phyloP scores from a whole-genome alignment of 1,140 invertebrate species.

The Caerostris darwini region DNA sequence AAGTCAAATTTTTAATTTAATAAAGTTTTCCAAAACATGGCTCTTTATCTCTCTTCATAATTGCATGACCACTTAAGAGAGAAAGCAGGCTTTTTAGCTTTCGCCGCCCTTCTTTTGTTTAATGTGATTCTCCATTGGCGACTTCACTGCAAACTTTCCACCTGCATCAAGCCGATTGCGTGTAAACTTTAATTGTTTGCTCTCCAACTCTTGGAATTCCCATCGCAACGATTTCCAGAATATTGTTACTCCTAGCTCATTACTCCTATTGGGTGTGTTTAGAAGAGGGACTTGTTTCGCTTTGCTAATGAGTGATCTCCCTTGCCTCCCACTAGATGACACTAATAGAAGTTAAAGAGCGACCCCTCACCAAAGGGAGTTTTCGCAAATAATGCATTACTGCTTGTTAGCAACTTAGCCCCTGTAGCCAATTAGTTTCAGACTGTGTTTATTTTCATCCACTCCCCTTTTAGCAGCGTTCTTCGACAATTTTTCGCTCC shows the following conservation, averaged over 20 bases:
- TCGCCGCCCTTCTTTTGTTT: not conserved
- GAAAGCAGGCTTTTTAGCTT: too few relatives aligned
- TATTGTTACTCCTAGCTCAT: not conserved
- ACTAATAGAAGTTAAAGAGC: slow-evolving; percentile 73
- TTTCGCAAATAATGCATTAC: slow-evolving; percentile 73
- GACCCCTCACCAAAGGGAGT: not conserved
- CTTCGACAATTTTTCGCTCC: slow-evolving; percentile 33
- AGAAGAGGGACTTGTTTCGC: slow-evolving; percentile 20
- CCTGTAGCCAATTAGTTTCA: slow-evolving; percentile 71
- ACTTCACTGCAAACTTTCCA: too few relatives aligned
- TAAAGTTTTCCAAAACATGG: too few relatives aligned
- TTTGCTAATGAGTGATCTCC: slow-evolving; percentile 63
- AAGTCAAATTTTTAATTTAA: too few relatives aligned
- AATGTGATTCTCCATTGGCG: not conserved
- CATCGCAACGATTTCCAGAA: slow-evolving; percentile 8
- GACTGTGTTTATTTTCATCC: slow-evolving; percentile 60
- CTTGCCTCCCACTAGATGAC: not conserved
- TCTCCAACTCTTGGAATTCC: not conserved
- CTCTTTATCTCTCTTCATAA: too few relatives aligned
- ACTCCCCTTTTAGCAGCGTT: not conserved
- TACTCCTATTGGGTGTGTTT: slow-evolving; percentile 21
- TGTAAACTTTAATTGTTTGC: slow-evolving; percentile 11
- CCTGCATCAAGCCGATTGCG: not conserved
- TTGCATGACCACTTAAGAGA: too few relatives aligned
- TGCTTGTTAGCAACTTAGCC: slow-evolving; percentile 75